Evolutionary conservation across 2,797 vertebrate species (phyloP), one percentile per base, ranked within the genome.

Genomic region (Mallotus villosus): DNA sequence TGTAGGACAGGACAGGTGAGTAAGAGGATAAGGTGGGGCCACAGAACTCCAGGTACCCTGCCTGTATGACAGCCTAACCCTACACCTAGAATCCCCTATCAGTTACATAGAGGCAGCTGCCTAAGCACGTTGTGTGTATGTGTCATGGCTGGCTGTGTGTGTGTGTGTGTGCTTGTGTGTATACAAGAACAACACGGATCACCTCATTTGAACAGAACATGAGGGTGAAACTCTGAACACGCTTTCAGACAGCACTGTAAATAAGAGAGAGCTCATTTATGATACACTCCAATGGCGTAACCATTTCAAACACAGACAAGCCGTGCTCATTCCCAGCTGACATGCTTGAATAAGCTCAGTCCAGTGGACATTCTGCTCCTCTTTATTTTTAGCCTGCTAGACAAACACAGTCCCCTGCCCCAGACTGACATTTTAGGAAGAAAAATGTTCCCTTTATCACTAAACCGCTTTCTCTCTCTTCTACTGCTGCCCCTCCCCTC

Each of bases 401-500:
- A 82, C 41, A 78, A 83, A 69, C 74, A 73, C 55, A 63, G 29
- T 17, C 60, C 19, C 0, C 22, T 24, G 51, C 68, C 22, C 41
- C 27, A 19, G 32, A 75, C 72, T 82, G 80, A 90, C 89, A 89
- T 90, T 90, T 91, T 82, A 85, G 89, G 86, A 51, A 88, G 85
- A 90, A 91, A 84, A 87, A 89, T 85, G 75, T 71, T 70, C 5
- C 59, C 57, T 74, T 68, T 62, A 65, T 68, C 65, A 11, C 29
- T 41, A 60, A 9, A 63, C 65, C 37, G n/a, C 53, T 8, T 16
- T 12, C 46, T 46, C 34, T 53, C 32, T 61, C 64, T 8, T 41
- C 67, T 1, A 29, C 25, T 9, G 60, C 67, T 57, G 32, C 14
- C 73, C 29, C 60, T 16, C 14, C 12, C 9, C 19, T 55, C 59